Evolutionary conservation across 2,888 invertebrate species (phyloP).

Genomic region (Lacanobia oleracea): DNA sequence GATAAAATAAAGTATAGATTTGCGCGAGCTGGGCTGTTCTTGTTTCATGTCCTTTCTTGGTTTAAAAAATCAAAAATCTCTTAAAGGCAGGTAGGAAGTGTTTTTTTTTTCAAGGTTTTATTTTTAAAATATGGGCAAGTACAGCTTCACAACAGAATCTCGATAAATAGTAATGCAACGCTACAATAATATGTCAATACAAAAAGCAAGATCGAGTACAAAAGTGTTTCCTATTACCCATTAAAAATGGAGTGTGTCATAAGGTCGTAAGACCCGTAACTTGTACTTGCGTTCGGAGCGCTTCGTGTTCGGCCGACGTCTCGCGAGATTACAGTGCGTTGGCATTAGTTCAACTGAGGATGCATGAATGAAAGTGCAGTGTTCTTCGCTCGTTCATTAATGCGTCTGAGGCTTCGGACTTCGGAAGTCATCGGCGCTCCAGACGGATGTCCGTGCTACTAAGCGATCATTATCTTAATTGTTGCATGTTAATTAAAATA

Average conservation of each 20-base stretch:
- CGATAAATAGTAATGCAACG: neutral
- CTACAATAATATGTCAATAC: constrained; percentile 3
- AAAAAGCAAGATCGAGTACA: constrained; percentile 18
- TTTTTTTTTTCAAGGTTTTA: too few relatives aligned
- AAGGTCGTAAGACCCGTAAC: constrained; percentile 49
- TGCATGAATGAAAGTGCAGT: constrained; percentile 82
- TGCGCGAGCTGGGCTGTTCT: too few relatives aligned
- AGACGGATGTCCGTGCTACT: constrained; percentile 66
- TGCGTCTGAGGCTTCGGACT: constrained; percentile 64
- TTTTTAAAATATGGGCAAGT: neutral
- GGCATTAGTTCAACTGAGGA: constrained; percentile 77
- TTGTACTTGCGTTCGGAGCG: constrained; percentile 14
- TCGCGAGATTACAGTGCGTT: constrained; percentile 87
- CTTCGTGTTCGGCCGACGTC: constrained; percentile 79
- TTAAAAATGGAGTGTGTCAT: constrained; percentile 52
- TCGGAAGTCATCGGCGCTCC: constrained; percentile 60
- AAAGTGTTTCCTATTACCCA: constrained; percentile 28
- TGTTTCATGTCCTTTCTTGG: too few relatives aligned
- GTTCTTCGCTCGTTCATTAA: constrained; percentile 63
- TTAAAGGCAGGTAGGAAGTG: too few relatives aligned
- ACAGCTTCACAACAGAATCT: neutral
- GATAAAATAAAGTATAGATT: too few relatives aligned
- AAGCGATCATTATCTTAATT: constrained; percentile 39
- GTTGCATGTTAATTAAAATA: constrained; percentile 22
- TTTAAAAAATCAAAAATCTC: too few relatives aligned